These are phyloP conservation scores for Choloepus hoffmanni DNA, from an alignment of 2,113 vertebrate genomes.

Conservation along the genomic window DNA sequence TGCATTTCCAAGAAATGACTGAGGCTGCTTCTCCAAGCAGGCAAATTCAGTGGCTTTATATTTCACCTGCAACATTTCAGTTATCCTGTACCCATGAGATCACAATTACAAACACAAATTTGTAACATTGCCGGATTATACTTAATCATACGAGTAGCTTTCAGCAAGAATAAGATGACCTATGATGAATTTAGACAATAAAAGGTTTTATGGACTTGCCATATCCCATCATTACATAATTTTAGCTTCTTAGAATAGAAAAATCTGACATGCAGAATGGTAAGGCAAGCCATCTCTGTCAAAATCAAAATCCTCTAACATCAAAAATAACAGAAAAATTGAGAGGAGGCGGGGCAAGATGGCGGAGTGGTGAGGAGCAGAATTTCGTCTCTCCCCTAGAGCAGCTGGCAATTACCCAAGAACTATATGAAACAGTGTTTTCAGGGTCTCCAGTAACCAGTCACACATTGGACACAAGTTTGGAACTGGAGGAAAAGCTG, in stretches of 20 bases:
- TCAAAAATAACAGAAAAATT: conserved; percentile 45
- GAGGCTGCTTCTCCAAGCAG: neutral
- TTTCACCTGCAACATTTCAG: neutral
- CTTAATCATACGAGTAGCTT: neutral
- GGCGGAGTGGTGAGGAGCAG: too few species aligned
- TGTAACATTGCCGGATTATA: neutral
- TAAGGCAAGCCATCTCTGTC: neutral
- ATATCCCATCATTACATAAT: neutral
- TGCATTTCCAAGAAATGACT: neutral
- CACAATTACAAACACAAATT: neutral
- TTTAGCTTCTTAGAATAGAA: conserved; percentile 35
- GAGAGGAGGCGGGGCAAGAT: too few species aligned
- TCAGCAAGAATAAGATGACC: conserved; percentile 48
- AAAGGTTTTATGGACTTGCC: neutral
- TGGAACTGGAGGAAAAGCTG: too few species aligned
- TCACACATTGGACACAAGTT: too few species aligned
- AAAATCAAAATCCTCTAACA: conserved; percentile 15
- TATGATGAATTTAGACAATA: neutral
- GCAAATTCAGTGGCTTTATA: neutral
- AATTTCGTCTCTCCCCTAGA: too few species aligned
- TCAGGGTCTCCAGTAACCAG: too few species aligned
- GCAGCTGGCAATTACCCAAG: too few species aligned
- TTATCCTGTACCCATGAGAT: neutral
- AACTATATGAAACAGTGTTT: too few species aligned
- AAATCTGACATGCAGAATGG: neutral